Evolutionary conservation across 1,140 invertebrate genomes (phyloP), one percentile per base, ranked within the genome.

Genomic region (Antheraea mylitta): DNA sequence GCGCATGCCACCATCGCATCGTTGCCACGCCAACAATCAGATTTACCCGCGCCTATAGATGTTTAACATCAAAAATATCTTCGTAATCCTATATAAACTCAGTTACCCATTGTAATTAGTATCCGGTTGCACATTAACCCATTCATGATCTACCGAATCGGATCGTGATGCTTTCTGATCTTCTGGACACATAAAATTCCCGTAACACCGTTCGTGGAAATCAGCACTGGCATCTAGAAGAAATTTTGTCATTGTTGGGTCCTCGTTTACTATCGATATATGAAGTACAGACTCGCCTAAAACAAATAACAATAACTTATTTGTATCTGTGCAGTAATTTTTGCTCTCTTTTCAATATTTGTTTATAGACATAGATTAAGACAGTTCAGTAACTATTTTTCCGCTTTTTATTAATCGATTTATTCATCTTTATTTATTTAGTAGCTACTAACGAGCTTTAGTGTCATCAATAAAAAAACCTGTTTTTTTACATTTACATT

Each of bases 191-290:
- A 99, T 99, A 81, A 99, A 99, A 78, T 97, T 98, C 0, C 99
- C 99, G 75, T 96, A 97, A 79, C 97, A 98, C 30, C 98, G 92
- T 87, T 98, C 97, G 77, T 99, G 95, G 48, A 97, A 96, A 86
- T 99, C 95, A 0, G 97, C 97, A 5, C 98, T 98, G 67, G 97
- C 96, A 80, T 99, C 97, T 42, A 99, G 89, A 7, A 99, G 92
- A 88, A 97, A 99, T 90, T 99, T 99, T 0, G 99, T 98, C 97
- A 99, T 98, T 0, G 97, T 95, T 0, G 98, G 98, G 89, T 99
- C 99, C 86, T 99, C 99, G 88, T 99, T 99, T 0, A 99, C 98
- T 77, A 99, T 99, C 0, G 98, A 98, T 86, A 99, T 98, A 80
- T 99, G 99, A 0, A 99, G 93, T 0, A 97, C 97, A 85, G 95